Conservation (phyloP, 2,113 vertebrate species). For the Scomber japonicus region DNA sequence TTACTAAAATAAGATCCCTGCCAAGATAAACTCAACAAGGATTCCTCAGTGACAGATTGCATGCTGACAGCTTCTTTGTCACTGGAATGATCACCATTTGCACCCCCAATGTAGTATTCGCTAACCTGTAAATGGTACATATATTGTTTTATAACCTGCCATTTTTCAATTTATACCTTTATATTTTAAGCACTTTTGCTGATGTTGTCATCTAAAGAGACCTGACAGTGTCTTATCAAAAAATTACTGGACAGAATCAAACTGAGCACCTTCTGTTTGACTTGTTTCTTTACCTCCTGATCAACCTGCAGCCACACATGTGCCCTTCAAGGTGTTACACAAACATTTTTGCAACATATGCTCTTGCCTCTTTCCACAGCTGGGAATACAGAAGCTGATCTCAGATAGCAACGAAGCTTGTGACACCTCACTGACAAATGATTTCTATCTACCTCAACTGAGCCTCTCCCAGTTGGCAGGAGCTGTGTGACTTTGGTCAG, state of each 20-base stretch:
- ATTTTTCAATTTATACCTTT: not conserved
- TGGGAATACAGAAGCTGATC: not conserved
- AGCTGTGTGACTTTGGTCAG: conserved; percentile 14
- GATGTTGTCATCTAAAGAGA: not conserved
- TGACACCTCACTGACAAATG: conserved; percentile 46
- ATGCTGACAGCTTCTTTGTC: conserved; percentile 11
- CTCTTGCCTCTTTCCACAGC: conserved; percentile 19
- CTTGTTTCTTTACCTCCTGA: conserved; percentile 11
- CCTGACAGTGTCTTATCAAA: not conserved
- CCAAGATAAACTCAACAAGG: conserved; percentile 50
- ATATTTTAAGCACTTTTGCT: not conserved
- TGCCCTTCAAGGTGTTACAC: not conserved
- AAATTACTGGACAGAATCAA: conserved; percentile 1
- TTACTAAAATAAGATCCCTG: conserved; percentile 32
- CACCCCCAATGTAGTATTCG: not conserved
- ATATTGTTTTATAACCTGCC: not conserved
- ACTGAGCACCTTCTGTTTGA: conserved; percentile 20
- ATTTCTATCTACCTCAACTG: conserved; percentile 11
- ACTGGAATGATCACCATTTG: not conserved
- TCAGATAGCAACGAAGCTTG: conserved; percentile 4
- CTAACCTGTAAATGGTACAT: not conserved
- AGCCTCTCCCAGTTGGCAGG: conserved; percentile 27
- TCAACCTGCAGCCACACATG: conserved; percentile 38
- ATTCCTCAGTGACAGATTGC: conserved; percentile 29
- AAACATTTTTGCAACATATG: not conserved